Evolutionary conservation across 2,113 vertebrate genomes (phyloP), one percentile per base, ranked within the genome.

Genomic region (Serinus canaria): DNA sequence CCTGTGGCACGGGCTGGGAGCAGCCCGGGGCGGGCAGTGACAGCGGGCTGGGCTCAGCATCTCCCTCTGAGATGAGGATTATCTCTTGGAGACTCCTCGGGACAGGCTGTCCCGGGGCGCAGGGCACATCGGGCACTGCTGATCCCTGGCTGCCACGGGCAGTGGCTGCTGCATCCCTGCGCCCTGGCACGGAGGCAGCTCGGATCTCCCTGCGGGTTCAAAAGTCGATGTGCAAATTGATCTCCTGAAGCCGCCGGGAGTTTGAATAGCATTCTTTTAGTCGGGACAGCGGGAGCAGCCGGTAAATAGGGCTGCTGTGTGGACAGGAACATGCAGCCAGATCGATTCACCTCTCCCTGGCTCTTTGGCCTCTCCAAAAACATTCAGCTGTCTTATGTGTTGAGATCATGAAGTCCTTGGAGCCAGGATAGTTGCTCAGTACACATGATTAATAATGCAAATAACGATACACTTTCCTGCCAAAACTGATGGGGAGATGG

Each of bases 1-100:
- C 94, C 87, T 93, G 95, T 89, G 87, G 87, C 90, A 87, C 69
- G 5, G 77, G 33, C 77, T 64, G 69, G 35, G 77, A 89, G 68
- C 92, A 82, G 87, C 68, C 23, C 53, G 6, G 5, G 24, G 63
- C 7, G 3, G 78, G 68, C 8, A 3, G 46, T 41, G 95, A 46
- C 82, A 58, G 7, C 47, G 24, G 35, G 14, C 69, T 31, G 72
- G 19, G 62, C 74, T 90, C 69, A 58, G 7, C 39, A 15, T 94
- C 78, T 74, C 60, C 33, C 75, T 64, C 24, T 1, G 10, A 69
- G 56, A 11, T 30, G 62, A 60, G 53, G 31, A 44, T 84, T 14
- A 4, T 49, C 67, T 33, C 81, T 4, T 0, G 66, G 52, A 82
- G 53, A 24, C 79, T 90, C 53, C 80, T 63, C 1, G 2, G 95